phyloP scores from a whole-genome alignment of 2,797 vertebrate genomes.

The Platalea minor region DNA sequence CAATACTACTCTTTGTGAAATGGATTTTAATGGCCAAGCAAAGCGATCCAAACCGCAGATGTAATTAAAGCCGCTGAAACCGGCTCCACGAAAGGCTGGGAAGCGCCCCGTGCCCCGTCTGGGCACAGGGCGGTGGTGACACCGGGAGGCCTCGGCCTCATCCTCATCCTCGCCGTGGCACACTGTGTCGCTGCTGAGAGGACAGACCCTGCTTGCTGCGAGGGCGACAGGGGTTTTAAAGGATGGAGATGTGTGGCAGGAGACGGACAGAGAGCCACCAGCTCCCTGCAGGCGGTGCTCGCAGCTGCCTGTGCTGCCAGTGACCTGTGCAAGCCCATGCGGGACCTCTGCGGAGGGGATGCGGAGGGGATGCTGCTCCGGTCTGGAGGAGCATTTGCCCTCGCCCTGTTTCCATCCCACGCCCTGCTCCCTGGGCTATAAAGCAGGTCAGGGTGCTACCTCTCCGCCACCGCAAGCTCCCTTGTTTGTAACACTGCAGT shows the following conservation, averaged over 20 bases:
- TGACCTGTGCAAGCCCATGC: rapidly evolving
- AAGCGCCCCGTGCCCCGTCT: rapidly evolving
- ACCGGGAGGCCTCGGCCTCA: not conserved
- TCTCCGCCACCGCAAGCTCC: not conserved
- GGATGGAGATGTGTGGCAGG: not conserved
- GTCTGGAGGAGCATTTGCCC: not conserved
- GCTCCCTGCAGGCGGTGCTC: not conserved
- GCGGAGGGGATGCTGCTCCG: not conserved
- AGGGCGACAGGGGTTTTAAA: not conserved
- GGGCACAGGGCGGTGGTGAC: not conserved
- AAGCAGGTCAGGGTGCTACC: not conserved
- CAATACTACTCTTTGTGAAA: conserved; percentile 55
- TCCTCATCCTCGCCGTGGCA: rapidly evolving
- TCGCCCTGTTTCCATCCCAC: rapidly evolving
- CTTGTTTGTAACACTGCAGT: not conserved
- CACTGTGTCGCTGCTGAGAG: rapidly evolving
- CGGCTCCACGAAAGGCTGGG: not conserved
- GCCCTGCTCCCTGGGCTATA: not conserved
- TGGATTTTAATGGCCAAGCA: conserved; percentile 51
- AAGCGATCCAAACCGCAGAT: conserved; percentile 52
- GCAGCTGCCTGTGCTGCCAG: not conserved
- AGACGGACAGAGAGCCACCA: not conserved
- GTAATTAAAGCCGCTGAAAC: conserved; percentile 37
- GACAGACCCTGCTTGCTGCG: rapidly evolving
- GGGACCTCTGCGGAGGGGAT: not conserved